Conservation (phyloP, 2,888 invertebrate genomes). For the Cyaniris semiargus region DNA sequence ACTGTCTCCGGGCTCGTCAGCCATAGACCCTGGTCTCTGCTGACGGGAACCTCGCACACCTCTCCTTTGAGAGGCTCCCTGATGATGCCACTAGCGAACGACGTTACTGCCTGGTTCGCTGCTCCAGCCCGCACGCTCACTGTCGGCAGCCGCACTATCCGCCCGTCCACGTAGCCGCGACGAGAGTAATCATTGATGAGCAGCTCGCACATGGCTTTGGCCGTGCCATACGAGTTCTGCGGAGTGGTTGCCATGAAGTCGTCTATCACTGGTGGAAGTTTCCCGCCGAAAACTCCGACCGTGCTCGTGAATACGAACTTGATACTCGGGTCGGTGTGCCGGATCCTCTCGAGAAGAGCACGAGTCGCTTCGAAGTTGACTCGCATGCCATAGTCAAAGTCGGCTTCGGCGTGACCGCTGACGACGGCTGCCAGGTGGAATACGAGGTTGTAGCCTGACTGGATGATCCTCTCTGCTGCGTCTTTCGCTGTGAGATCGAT, state of each 20-base stretch:
- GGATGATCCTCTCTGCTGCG: conserved; percentile 51
- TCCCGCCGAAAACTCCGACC: conserved; percentile 61
- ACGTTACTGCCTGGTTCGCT: conserved; percentile 67
- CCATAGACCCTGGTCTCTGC: conserved; percentile 56
- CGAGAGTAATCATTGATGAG: conserved; percentile 65
- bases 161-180: conserved; percentile 62
- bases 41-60: conserved; percentile 56
- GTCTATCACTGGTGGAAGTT: conserved; percentile 51
- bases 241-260: conserved; percentile 61
- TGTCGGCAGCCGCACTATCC: conserved; percentile 63
- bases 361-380: conserved; percentile 68
- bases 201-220: conserved; percentile 67
- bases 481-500: conserved; percentile 48
- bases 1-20: conserved; percentile 59
- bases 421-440: conserved; percentile 70
- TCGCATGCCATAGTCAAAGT: conserved; percentile 63
- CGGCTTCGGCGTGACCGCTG: conserved; percentile 65
- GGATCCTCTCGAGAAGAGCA: conserved; percentile 57
- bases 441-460: conserved; percentile 50
- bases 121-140: conserved; percentile 65
- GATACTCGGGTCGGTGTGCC: conserved; percentile 49
- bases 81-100: conserved; percentile 67
- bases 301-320: conserved; percentile 64
- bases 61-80: conserved; percentile 63
- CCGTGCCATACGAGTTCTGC: conserved; percentile 65